These are phyloP conservation scores for Tylochromis polylepis DNA, from an alignment of 2,113 vertebrate genomes.

Conservation along the genomic window DNA sequence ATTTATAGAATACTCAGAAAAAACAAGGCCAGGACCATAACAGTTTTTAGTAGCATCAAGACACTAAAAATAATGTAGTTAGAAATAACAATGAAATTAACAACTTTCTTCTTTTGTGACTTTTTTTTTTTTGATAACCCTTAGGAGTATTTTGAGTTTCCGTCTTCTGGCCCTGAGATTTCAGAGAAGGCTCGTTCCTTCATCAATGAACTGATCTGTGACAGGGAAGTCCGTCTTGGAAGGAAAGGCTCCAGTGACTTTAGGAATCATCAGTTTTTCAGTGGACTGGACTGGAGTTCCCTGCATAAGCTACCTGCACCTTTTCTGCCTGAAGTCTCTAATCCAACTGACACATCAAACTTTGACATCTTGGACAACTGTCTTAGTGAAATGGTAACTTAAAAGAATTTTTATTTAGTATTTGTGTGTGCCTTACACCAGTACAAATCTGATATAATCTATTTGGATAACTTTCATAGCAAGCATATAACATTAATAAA, in stretches of 20 bases:
- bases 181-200: conserved; percentile 72
- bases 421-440: neutral
- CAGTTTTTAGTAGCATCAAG: neutral
- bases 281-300: conserved; percentile 75
- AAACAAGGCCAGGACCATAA: neutral
- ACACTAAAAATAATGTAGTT: rapidly evolving
- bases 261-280: conserved; percentile 77
- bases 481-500: neutral
- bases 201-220: conserved; percentile 77
- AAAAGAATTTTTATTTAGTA: neutral
- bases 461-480: neutral
- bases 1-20: neutral
- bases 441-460: neutral
- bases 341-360: conserved; percentile 83
- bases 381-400: conserved; percentile 78
- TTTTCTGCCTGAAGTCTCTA: conserved; percentile 77
- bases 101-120: neutral
- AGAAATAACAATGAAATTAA: neutral
- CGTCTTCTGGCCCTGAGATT: conserved; percentile 57
- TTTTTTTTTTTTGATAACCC: neutral
- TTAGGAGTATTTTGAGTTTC: conserved; percentile 81
- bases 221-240: conserved; percentile 75
- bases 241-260: conserved; percentile 73
- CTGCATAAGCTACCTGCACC: conserved; percentile 75
- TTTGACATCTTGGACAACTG: conserved; percentile 83